Conservation (phyloP, 2,797 vertebrate genomes). For the Anguilla marmorata region DNA sequence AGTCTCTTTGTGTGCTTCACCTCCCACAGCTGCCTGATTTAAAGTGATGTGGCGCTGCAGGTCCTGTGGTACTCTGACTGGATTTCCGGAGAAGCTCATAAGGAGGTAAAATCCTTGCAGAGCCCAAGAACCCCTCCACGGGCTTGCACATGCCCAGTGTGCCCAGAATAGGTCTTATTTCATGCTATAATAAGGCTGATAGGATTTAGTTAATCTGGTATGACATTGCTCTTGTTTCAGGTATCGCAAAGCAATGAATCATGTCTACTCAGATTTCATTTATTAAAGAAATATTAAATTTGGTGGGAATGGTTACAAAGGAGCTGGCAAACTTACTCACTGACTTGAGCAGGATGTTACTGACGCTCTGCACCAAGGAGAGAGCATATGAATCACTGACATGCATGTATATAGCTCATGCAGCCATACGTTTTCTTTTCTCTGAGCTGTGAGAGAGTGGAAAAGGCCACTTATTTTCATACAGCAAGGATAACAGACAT, state of each 20-base stretch:
- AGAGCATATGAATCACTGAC: not conserved
- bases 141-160: not conserved
- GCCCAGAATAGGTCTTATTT: not conserved
- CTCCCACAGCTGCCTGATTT: conserved; percentile 80
- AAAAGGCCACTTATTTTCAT: not conserved
- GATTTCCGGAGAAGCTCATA: conserved; percentile 93
- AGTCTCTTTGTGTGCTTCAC: conserved; percentile 33
- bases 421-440: not conserved
- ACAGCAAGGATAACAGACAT: not conserved
- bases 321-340: not conserved
- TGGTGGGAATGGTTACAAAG: not conserved
- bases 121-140: not conserved
- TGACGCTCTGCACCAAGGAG: not conserved
- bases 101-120: conserved; percentile 75
- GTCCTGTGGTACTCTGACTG: conserved; percentile 91
- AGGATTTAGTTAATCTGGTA: not conserved
- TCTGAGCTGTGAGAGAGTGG: not conserved
- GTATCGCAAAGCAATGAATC: conserved; percentile 5
- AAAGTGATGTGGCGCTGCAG: conserved; percentile 95
- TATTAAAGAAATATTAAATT: not conserved
- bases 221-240: not conserved
- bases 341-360: not conserved
- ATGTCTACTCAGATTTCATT: not conserved
- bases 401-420: not conserved
- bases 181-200: not conserved